A percentile compares a stretch with the other conserved stretches of the same genome.
Conservation (phyloP, 2,113 vertebrate species). For the Todiramphus saurophagus region DNA sequence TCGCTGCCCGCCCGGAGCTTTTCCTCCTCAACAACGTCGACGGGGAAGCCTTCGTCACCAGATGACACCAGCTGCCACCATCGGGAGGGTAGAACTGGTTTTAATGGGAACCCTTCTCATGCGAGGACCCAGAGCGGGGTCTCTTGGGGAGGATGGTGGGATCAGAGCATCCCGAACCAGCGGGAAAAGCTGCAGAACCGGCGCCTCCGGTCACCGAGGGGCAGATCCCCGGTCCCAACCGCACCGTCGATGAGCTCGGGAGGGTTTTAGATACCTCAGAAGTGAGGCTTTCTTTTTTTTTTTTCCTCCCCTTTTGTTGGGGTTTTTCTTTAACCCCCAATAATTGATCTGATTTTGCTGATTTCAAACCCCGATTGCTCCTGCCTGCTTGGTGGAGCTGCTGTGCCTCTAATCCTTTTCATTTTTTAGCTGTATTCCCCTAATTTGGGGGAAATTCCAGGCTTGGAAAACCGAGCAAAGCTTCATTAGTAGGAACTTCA, state of each 20-base stretch:
- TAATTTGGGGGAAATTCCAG: neutral
- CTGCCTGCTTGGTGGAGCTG: neutral
- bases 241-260: accelerated
- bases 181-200: neutral
- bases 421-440: too few species aligned
- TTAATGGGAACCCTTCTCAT: neutral
- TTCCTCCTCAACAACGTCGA: constrained; percentile 85
- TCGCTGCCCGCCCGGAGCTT: constrained; percentile 78
- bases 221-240: too few species aligned
- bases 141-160: neutral
- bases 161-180: accelerated
- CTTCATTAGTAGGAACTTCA: accelerated
- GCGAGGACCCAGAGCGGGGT: neutral
- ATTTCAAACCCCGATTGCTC: accelerated
- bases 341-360: too few species aligned
- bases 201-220: neutral
- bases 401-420: accelerated
- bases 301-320: too few species aligned
- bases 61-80: constrained; percentile 4
- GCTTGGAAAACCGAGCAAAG: neutral
- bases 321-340: neutral
- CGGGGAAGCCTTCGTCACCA: neutral
- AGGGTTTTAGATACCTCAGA: neutral
- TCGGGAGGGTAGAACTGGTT: neutral
- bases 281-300: too few species aligned